phyloP scores from a whole-genome alignment of 2,888 invertebrate species.

The Xylophagus ater region DNA sequence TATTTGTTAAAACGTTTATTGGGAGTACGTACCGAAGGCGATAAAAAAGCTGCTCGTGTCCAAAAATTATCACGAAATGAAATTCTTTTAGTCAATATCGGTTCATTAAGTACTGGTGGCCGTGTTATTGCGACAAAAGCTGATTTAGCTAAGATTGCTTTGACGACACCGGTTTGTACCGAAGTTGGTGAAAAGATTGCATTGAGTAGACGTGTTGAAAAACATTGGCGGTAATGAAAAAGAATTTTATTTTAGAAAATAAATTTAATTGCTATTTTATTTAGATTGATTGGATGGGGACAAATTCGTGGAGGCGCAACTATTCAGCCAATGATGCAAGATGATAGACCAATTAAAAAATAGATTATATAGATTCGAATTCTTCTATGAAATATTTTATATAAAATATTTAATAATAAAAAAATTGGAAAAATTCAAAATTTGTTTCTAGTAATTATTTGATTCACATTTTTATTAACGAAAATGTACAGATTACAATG shows the following conservation, averaged over 20 bases:
- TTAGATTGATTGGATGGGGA: conserved; percentile 98
- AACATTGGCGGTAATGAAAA: conserved; percentile 85
- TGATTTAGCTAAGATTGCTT: conserved; percentile 93
- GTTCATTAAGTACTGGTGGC: conserved; percentile 96
- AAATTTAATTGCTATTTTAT: no score
- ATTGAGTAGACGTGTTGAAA: conserved; percentile 95
- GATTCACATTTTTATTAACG: no score
- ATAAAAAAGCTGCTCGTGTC: conserved; percentile 97
- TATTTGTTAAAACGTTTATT: conserved; percentile 89
- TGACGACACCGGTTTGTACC: conserved; percentile 97
- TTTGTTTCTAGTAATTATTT: no score
- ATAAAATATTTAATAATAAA: neutral
- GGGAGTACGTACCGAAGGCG: conserved; percentile 96
- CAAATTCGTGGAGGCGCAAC: conserved; percentile 96
- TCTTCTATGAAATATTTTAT: neutral
- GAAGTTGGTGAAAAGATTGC: conserved; percentile 99
- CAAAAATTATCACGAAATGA: conserved; percentile 85
- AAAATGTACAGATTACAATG: no score
- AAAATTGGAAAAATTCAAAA: neutral
- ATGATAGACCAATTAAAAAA: conserved; percentile 8
- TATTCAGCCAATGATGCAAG: conserved; percentile 59
- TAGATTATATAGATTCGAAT: neutral
- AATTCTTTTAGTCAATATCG: conserved; percentile 94
- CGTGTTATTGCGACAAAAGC: conserved; percentile 88
- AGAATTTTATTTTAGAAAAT: neutral